These are phyloP conservation scores for Spilogale gracilis DNA, from an alignment of 2,113 vertebrate species.

Conservation along the genomic window DNA sequence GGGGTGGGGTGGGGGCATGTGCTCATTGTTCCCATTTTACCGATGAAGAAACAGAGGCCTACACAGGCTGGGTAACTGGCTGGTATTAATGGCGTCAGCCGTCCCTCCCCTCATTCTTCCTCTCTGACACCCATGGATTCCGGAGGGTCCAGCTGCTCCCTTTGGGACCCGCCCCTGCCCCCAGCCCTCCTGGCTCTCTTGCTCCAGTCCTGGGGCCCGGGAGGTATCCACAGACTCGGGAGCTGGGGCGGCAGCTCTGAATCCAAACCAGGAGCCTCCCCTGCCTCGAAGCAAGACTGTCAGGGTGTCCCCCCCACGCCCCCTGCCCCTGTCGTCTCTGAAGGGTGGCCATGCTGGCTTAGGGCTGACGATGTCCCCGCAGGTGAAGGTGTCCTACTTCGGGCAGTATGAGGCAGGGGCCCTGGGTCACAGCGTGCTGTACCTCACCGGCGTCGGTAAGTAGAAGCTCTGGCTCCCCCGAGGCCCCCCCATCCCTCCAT, in stretches of 20 bases:
- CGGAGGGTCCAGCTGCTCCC: no score
- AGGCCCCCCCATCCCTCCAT: accelerated
- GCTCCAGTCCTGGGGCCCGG: neutral
- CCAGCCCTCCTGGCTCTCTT: neutral
- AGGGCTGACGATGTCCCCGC: neutral
- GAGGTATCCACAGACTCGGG: neutral
- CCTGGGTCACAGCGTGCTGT: constrained; percentile 83
- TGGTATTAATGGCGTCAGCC: neutral
- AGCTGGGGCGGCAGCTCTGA: neutral
- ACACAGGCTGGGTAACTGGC: neutral
- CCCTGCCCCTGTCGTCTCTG: neutral
- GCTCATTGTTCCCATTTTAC: neutral
- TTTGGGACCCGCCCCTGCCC: neutral
- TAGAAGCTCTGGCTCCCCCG: neutral
- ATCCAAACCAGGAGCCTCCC: neutral
- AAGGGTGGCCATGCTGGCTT: neutral
- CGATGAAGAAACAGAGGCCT: neutral
- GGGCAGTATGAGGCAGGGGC: neutral
- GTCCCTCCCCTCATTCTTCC: neutral
- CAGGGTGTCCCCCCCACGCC: accelerated
- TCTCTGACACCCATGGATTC: neutral
- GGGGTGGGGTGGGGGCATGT: neutral
- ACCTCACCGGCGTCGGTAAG: constrained; percentile 88
- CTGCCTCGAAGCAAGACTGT: neutral
- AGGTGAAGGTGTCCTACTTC: constrained; percentile 88